Base-by-base conservation (phyloP, 2,113 vertebrate species). In the Ceyx melanurus region DNA sequence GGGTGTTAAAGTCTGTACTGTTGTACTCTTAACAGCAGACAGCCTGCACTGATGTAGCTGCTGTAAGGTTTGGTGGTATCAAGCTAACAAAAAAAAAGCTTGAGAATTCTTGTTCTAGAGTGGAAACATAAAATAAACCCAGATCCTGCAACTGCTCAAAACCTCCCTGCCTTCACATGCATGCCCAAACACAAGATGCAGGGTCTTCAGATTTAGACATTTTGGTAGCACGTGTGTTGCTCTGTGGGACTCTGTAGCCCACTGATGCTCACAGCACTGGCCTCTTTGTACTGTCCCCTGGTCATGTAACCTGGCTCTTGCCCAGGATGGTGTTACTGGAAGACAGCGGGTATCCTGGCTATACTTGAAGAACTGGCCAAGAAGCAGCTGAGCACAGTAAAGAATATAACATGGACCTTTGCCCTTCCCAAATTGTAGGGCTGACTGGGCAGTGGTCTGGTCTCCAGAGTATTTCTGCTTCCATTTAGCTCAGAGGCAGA, bases 351-450 rank as follows among this genome's bases (percentile, higher is more conserved):
- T 71, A 72, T 64, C 33, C 57, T 72, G 89, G 14, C 78, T 79
- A 8, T 29, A 31, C 67, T 89, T 76, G 91, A 53, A 85, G 90
- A 88, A 90, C 75, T 65, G 50, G 58, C 82, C 92, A 94, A 89
- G 37, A 57, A 23, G 58, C 82, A 94, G 62, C 58, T 76, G 75
- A 91, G 42, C 2, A 2, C 71, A 89, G 48, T 48, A 53, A 91
- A 70, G 72, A 85, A 23, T 58, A 33, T 60, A 87, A 51, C 22
- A 57, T 65, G 85, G 66, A 91, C 71, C n/a, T 95, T 73, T 88
- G 72, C 80, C 82, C 56, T 92, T 93, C 90, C 80, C 51, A 86
- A 77, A 92, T 43, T 86, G 91, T 77, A 93, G 94, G 84, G 78
- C 91, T 86, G 76, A 23, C n/a, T 81, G 51, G 65, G 78, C 62